A percentile compares a stretch with the other conserved stretches of the same genome.
Evolutionary conservation across 2,113 vertebrate species (phyloP).

Genomic region (Grammomys surdaster): DNA sequence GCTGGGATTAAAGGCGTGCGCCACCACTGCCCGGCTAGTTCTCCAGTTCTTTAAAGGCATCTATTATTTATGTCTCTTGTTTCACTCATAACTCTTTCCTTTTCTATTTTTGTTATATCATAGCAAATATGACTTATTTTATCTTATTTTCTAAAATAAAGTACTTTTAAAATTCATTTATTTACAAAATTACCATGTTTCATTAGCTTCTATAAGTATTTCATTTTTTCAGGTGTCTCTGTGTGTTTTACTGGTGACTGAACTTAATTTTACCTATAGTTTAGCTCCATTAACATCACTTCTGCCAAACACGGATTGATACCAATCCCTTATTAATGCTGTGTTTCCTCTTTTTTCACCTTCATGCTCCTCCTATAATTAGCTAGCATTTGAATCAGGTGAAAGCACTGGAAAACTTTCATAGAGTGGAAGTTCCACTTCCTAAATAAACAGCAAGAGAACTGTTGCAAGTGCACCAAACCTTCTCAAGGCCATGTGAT

Average conservation of each 20-base stretch:
- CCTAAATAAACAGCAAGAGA: neutral
- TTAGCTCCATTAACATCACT: slow-evolving; percentile 16
- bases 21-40: no score
- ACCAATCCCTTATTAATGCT: neutral
- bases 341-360: neutral
- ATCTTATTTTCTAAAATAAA: slow-evolving; percentile 4
- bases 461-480: neutral
- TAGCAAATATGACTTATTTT: neutral
- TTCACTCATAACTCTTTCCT: neutral
- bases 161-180: neutral
- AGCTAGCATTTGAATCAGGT: neutral
- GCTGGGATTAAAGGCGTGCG: no score
- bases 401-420: neutral
- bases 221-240: neutral
- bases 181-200: neutral
- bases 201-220: neutral
- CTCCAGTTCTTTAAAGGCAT: neutral
- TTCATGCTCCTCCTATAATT: neutral
- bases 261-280: slow-evolving; percentile 23
- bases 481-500: neutral
- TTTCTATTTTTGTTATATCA: neutral
- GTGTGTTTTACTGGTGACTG: neutral
- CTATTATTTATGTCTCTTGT: neutral
- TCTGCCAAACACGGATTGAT: neutral
- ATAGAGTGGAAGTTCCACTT: neutral